Evolutionary conservation across 2,888 invertebrate genomes (phyloP).

Genomic region (Drosophila eohydei): DNA sequence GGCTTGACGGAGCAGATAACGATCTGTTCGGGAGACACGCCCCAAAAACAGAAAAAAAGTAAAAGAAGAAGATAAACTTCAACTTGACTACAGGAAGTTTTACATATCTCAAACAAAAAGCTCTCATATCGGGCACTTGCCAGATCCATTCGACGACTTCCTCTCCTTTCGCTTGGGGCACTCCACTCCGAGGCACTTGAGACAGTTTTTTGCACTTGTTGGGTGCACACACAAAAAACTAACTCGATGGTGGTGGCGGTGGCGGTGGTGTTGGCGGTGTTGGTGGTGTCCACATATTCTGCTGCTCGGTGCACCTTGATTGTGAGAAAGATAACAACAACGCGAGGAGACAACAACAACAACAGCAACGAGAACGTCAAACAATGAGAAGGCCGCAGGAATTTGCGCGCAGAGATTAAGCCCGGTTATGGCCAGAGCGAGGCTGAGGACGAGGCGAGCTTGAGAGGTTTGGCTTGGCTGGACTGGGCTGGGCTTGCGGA

Average conservation of each 20-base stretch:
- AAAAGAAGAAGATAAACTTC: conserved; percentile 35
- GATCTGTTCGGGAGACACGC: conserved; percentile 48
- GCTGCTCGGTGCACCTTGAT: conserved; percentile 71
- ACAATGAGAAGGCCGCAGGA: conserved; percentile 79
- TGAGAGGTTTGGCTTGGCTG: conserved; percentile 4
- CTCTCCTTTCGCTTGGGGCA: conserved; percentile 57
- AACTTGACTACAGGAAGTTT: conserved; percentile 78
- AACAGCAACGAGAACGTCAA: conserved; percentile 42
- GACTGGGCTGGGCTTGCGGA: conserved; percentile 3
- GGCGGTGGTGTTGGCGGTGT: conserved; percentile 31
- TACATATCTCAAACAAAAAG: conserved; percentile 74
- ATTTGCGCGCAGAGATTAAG: conserved; percentile 76
- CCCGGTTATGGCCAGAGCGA: conserved; percentile 40
- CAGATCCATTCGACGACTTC: conserved; percentile 66
- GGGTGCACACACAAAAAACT: conserved; percentile 33
- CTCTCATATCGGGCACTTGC: conserved; percentile 63
- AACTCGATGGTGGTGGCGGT: conserved; percentile 35
- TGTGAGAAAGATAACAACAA: conserved; percentile 79
- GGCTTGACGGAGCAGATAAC: conserved; percentile 50
- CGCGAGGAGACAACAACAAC: conserved; percentile 60
- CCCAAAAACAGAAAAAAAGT: conserved; percentile 31
- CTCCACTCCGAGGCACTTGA: conserved; percentile 64
- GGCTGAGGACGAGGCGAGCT: conserved; percentile 7
- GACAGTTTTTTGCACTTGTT: conserved; percentile 77
- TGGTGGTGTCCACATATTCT: conserved; percentile 49